Evolutionary conservation across 2,113 vertebrate species (phyloP), one percentile per base, ranked within the genome.

Genomic region (Dipodomys spectabilis): DNA sequence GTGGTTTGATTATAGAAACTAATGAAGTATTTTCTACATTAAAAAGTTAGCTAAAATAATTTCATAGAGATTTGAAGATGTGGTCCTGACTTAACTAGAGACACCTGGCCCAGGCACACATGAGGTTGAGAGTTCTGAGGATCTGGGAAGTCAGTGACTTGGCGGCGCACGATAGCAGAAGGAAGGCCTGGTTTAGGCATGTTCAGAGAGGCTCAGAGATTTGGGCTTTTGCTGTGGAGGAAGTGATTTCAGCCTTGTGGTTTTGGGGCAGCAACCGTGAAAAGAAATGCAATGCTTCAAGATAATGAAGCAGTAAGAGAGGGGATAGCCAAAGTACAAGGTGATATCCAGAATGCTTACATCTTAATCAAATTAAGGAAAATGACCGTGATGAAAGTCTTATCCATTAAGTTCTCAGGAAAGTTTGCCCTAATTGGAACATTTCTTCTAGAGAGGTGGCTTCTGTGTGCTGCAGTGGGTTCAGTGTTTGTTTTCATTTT

Each of bases 381-480:
- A n/a, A 88, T 1, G 23, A 88, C 67, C 69, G 35, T 6, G 49
- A 81, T 9, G 28, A 94, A 92, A 79, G 39, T 53, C 25, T 92
- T 82, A 75, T 67, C 68, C 85, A 83, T 86, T 65, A 88, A 88
- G 49, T 5, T 78, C 92, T 53, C 19, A 11, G 84, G 7, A 82
- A 97, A 65, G 27, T 91, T 81, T 78, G 32, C 13, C 82, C 79
- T 92, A 78, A 91, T 30, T 74, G 62, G 95, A 84, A 81, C 13
- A 45, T 81, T 30, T 94, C 45, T 78, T 82, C 32, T 75, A 78
- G 81, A 65, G 68, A 89, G 83, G 67, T n/a, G 32, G 64, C 75
- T 93, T 39, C 78, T n/a, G 78, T 13, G 75, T 12, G 2, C 65
- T 44, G 53, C 57, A 0, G 45, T 73, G 30, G 22, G 53, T 72